Evolutionary conservation across 2,888 invertebrate genomes (phyloP).

Genomic region (Tipula helvola): DNA sequence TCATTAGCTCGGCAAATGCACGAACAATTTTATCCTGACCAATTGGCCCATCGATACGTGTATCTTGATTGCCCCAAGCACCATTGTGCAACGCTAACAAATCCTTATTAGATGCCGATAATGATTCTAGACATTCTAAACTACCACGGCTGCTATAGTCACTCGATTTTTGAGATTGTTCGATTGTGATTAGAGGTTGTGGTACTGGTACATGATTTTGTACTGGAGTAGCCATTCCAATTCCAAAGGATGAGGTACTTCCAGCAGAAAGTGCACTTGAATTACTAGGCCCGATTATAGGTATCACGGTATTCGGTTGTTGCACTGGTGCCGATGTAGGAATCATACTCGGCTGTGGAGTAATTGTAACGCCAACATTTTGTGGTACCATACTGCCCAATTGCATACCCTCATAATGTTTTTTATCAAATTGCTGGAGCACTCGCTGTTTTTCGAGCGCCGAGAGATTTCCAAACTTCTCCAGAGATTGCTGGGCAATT

Average conservation of each 20-base stretch:
- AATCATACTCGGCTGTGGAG: neutral
- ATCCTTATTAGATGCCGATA: conserved; percentile 43
- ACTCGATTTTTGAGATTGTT: conserved; percentile 22
- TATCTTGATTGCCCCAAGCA: conserved; percentile 40
- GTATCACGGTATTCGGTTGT: neutral
- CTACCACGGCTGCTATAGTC: conserved; percentile 23
- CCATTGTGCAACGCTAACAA: conserved; percentile 54
- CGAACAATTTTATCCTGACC: conserved; percentile 79
- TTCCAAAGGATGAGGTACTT: neutral
- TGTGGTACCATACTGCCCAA: neutral
- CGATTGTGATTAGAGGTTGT: conserved; percentile 23
- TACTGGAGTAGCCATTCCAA: neutral
- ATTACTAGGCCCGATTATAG: neutral
- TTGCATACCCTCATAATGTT: conserved; percentile 29
- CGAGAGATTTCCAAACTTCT: conserved; percentile 44
- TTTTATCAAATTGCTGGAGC: conserved; percentile 39
- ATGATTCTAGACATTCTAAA: conserved; percentile 28
- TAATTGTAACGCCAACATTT: neutral
- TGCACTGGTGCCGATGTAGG: neutral
- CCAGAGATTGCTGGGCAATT: conserved; percentile 46
- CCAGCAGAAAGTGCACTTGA: neutral
- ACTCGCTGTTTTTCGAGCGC: conserved; percentile 43
- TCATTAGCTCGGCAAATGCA: conserved; percentile 75
- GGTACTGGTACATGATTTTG: conserved; percentile 19
- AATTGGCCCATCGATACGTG: conserved; percentile 34